These are phyloP conservation scores for Pelecanus crispus DNA, from an alignment of 2,113 vertebrate species.

Conservation along the genomic window DNA sequence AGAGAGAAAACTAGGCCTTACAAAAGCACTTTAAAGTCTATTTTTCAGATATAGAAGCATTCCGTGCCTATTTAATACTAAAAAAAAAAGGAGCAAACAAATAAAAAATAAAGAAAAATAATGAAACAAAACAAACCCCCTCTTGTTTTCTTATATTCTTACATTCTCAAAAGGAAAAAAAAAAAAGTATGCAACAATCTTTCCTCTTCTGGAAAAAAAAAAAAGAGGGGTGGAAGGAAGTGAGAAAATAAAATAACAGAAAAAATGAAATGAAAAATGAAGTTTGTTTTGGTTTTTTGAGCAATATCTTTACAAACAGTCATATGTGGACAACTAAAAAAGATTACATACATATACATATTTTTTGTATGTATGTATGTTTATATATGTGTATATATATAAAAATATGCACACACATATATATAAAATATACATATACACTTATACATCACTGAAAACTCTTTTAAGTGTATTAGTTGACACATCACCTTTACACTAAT, in stretches of 20 bases:
- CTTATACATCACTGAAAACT: background rate
- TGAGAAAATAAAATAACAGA: background rate
- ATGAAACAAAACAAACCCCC: accelerated
- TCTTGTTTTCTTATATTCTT: background rate
- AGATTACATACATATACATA: background rate
- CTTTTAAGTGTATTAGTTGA: background rate
- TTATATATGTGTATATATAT: background rate
- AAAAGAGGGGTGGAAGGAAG: accelerated
- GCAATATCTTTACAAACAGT: background rate
- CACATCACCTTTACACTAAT: background rate
- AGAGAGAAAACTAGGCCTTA: background rate
- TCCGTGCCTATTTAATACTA: background rate
- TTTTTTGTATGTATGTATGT: too few relatives aligned
- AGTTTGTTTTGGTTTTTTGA: background rate
- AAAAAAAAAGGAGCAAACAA: background rate
- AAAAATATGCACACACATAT: background rate
- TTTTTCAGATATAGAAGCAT: background rate
- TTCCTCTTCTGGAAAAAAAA: background rate
- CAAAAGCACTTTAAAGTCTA: background rate
- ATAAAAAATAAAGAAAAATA: background rate
- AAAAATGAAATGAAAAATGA: background rate
- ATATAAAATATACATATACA: background rate
- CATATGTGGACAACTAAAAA: background rate
- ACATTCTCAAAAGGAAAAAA: background rate
- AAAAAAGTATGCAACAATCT: accelerated